phyloP scores from a whole-genome alignment of 1,140 invertebrate genomes.

The Trichoplusia ni region DNA sequence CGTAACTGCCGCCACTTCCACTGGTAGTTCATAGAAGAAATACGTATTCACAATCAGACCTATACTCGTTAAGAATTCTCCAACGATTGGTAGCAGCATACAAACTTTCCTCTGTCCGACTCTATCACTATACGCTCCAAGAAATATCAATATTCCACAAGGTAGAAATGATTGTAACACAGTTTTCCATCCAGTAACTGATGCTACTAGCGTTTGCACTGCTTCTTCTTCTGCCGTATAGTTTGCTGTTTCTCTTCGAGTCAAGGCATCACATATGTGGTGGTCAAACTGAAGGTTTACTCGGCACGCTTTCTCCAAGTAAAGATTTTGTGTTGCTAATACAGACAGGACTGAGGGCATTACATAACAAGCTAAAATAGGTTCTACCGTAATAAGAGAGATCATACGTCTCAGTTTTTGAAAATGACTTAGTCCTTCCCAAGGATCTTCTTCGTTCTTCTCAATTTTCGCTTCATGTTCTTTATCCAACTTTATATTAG shows the following conservation, averaged over 20 bases:
- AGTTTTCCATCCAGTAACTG: slow-evolving; percentile 91
- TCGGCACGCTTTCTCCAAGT: slow-evolving; percentile 91
- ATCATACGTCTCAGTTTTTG: slow-evolving; percentile 82
- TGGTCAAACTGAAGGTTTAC: slow-evolving; percentile 88
- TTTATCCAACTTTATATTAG: slow-evolving; percentile 38
- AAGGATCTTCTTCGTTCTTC: slow-evolving; percentile 52
- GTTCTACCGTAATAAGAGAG: slow-evolving; percentile 90
- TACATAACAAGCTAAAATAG: slow-evolving; percentile 89
- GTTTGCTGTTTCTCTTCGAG: slow-evolving; percentile 86
- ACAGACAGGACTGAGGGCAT: slow-evolving; percentile 89
- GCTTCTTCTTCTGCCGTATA: slow-evolving; percentile 87
- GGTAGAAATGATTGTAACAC: slow-evolving; percentile 88
- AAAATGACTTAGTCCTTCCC: slow-evolving; percentile 76
- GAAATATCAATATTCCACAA: slow-evolving; percentile 88
- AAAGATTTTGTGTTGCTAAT: slow-evolving; percentile 91
- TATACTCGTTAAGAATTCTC: slow-evolving; percentile 89
- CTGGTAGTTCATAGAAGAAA: slow-evolving; percentile 88
- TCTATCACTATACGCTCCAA: slow-evolving; percentile 90
- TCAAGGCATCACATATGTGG: slow-evolving; percentile 87
- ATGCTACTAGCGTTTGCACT: slow-evolving; percentile 89
- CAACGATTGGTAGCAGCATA: slow-evolving; percentile 91
- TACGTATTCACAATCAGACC: slow-evolving; percentile 91
- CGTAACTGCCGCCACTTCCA: slow-evolving; percentile 88
- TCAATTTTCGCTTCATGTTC: slow-evolving; percentile 43
- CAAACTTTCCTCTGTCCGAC: slow-evolving; percentile 90